phyloP scores from a whole-genome alignment of 2,888 invertebrate genomes.

The Cryptocheilus praepositus region DNA sequence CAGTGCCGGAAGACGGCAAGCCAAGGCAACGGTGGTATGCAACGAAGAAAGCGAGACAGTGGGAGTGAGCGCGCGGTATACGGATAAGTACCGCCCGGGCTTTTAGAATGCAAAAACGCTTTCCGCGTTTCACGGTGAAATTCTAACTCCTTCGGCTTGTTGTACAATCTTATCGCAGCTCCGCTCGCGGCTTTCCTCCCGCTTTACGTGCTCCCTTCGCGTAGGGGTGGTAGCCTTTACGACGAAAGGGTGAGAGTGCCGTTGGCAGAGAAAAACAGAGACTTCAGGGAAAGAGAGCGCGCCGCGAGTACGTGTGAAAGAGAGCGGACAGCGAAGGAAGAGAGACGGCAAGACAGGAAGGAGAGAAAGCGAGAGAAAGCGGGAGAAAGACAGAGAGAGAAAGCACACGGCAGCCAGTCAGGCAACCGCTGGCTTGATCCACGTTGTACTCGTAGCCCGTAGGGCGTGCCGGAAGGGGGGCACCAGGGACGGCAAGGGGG shows the following conservation, averaged over 20 bases:
- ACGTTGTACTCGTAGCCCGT: conserved; percentile 64
- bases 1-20: conserved; percentile 18
- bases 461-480: conserved; percentile 46
- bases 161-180: conserved; percentile 68
- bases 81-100: conserved; percentile 17
- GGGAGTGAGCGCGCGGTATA: too few species aligned
- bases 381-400: conserved; percentile 42
- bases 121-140: conserved; percentile 65
- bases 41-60: conserved; percentile 16
- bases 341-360: conserved; percentile 36
- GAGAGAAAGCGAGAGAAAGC: not conserved
- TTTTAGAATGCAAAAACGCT: conserved; percentile 65
- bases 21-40: too few species aligned
- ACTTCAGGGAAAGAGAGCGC: conserved; percentile 41
- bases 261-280: conserved; percentile 37
- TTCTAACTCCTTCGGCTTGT: conserved; percentile 67
- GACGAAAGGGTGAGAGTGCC: conserved; percentile 29
- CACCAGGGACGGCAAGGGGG: conserved; percentile 43
- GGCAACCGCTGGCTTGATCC: conserved; percentile 68
- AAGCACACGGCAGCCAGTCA: conserved; percentile 55
- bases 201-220: conserved; percentile 16
- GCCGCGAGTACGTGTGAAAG: too few species aligned
- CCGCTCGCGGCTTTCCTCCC: conserved; percentile 38
- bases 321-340: conserved; percentile 32
- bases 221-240: conserved; percentile 20